Base-by-base conservation (phyloP, 2,113 vertebrate species). In the Columbina picui region DNA sequence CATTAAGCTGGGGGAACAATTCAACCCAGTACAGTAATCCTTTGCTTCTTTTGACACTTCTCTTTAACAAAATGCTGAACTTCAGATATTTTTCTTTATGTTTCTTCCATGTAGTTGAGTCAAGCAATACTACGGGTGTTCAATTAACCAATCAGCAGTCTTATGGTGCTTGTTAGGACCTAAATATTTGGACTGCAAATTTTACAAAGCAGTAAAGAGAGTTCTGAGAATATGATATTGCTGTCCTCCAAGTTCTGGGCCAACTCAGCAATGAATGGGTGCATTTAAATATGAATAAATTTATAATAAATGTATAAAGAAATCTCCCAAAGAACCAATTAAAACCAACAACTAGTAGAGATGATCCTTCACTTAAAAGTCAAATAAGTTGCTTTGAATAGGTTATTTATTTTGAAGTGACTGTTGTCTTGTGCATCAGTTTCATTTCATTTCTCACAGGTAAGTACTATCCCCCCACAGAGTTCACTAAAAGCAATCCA, bases 231-330 rank as follows among this genome's bases (percentile, higher is more conserved):
- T 38, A 39, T 11, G 19, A 55, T 75, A 74, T 14, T 78, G 38
- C 56, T 81, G 52, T 52, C 80, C 85, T 87, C 81, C 87, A 71
- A 75, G 18, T 84, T 91, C 77, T 65, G 32, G 73, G 65, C 65
- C 56, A 78, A 52, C 38, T 89, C 82, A 89, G 43, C 84, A 88
- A 12, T 55, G 56, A 92, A 81, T 49, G 14, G 34, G 74, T 52
- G 25, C 36, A 89, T 91, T 94, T 87, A 89, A 89, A 89, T 78
- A 84, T 20, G 30, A 94, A 86, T 81, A 77, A 26, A 68, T 87
- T 96, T 59, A 77, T 86, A 68, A 45, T 39, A 68, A 47, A 74
- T 78, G 49, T 87, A 59, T 67, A 67, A 86, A 75, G 64, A 93
- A 89, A 67, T 39, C 20, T 81, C 85, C 52, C 55, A 63, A 93